Evolutionary conservation across 2,797 vertebrate species (phyloP).

Genomic region (Choloepus didactylus): DNA sequence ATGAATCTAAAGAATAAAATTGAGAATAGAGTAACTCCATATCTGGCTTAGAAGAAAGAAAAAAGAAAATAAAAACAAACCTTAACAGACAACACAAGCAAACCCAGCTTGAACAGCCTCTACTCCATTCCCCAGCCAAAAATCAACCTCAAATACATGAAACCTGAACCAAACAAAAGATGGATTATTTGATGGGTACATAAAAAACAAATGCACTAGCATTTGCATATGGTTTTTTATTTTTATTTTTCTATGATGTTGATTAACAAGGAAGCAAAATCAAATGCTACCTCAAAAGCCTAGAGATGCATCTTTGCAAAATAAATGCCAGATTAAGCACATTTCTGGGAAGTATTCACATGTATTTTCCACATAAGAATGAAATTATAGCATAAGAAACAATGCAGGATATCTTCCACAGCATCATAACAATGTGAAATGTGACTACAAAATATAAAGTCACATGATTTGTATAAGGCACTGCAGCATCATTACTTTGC

Average conservation of each 20-base stretch:
- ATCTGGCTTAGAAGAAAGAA: constrained; percentile 6
- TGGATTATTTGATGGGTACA: neutral
- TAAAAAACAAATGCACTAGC: neutral
- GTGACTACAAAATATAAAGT: neutral
- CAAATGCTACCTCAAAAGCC: constrained; percentile 55
- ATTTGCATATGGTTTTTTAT: neutral
- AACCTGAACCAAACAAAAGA: neutral
- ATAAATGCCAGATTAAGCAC: neutral
- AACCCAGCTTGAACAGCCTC: neutral
- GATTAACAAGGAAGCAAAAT: constrained; percentile 53
- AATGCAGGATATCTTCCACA: neutral
- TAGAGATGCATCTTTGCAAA: constrained; percentile 45
- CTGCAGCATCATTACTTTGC: accelerated
- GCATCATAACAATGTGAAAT: accelerated
- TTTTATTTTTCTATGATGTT: constrained; percentile 41
- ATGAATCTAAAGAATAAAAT: neutral
- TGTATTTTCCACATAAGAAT: neutral
- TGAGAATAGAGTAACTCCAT: neutral
- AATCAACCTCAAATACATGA: neutral
- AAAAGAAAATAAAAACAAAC: neutral
- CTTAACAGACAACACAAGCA: neutral
- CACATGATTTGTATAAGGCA: neutral
- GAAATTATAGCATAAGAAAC: neutral
- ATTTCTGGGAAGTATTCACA: neutral
- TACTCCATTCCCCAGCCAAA: neutral